Evolutionary conservation across 1,140 invertebrate genomes (phyloP).

Genomic region (Cydia fagiglandana): DNA sequence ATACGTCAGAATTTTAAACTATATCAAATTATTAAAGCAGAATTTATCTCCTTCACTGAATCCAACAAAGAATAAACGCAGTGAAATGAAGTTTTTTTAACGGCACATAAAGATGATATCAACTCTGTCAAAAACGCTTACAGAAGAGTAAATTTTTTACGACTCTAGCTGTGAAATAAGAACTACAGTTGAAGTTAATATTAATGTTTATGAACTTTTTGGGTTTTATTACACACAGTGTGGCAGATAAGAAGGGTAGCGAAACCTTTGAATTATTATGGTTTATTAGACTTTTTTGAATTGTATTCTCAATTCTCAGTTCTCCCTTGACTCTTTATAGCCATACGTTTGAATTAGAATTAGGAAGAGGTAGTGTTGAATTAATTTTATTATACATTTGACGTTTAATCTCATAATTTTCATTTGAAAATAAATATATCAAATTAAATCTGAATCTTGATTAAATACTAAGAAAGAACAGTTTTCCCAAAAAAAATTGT

Average conservation of each 20-base stretch:
- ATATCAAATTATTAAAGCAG: background rate
- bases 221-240: slow-evolving; percentile 5
- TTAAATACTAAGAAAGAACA: no score
- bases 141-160: slow-evolving; percentile 26
- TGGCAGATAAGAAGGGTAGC: background rate
- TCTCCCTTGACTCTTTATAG: background rate
- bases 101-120: slow-evolving; percentile 25
- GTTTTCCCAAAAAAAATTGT: no score
- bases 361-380: background rate
- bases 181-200: slow-evolving; percentile 24
- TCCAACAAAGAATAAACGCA: background rate
- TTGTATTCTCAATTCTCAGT: background rate
- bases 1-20: no score
- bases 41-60: background rate
- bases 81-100: slow-evolving; percentile 29
- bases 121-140: slow-evolving; percentile 27
- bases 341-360: background rate
- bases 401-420: background rate
- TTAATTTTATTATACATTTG: background rate
- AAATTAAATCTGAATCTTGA: no score
- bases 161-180: slow-evolving; percentile 10
- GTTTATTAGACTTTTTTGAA: background rate
- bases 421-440: background rate
- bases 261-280: background rate
- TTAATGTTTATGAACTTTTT: slow-evolving; percentile 22